phyloP scores from a whole-genome alignment of 1,140 invertebrate species.

The Achatina immaculata region DNA sequence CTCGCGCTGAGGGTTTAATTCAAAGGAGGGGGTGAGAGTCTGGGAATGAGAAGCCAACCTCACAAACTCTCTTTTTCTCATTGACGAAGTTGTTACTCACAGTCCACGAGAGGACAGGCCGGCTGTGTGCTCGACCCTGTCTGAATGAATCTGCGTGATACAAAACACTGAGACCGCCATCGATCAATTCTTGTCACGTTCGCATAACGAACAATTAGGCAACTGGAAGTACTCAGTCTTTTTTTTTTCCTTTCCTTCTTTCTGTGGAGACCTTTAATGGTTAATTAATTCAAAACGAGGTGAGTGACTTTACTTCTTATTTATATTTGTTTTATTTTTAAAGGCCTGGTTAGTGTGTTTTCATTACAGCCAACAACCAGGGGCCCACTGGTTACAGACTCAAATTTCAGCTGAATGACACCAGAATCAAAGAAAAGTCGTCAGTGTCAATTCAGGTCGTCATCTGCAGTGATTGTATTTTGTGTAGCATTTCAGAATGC shows the following conservation, averaged over 20 bases:
- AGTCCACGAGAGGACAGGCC: neutral
- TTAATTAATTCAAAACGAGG: neutral
- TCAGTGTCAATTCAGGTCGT: too few species aligned
- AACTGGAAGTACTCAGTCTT: neutral
- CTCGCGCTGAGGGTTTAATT: neutral
- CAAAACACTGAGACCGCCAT: neutral
- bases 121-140: neutral
- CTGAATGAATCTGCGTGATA: neutral
- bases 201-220: neutral
- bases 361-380: too few species aligned
- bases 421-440: too few species aligned
- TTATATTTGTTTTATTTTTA: too few species aligned
- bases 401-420: too few species aligned
- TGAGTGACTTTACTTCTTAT: neutral
- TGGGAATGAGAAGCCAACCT: neutral
- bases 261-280: neutral
- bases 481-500: too few species aligned
- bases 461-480: too few species aligned
- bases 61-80: neutral
- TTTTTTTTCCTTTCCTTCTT: neutral
- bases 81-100: neutral
- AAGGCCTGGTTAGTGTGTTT: too few species aligned
- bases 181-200: neutral
- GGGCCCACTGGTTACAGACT: too few species aligned
- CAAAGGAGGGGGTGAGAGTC: neutral